Evolutionary conservation across 2,113 vertebrate species (phyloP).

Genomic region (Tichodroma muraria): DNA sequence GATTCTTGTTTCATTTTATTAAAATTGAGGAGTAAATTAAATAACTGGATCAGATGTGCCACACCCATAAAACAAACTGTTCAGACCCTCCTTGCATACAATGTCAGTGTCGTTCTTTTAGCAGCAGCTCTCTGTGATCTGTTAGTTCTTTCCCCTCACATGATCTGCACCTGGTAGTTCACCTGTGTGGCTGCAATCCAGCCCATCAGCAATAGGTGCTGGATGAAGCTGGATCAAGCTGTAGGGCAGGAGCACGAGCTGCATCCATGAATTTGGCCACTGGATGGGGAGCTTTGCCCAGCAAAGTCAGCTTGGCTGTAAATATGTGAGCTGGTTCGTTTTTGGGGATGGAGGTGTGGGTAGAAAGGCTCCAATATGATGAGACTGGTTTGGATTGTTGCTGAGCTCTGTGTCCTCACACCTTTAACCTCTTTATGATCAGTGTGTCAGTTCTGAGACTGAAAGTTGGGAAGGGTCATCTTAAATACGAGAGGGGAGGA

Average conservation of each 20-base stretch:
- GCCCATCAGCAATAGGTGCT: fast-evolving
- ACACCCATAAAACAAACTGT: background rate
- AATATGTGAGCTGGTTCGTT: background rate
- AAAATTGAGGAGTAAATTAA: background rate
- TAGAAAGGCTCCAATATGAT: background rate
- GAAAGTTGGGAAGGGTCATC: background rate
- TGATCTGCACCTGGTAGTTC: background rate
- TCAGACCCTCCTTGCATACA: background rate
- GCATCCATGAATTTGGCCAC: background rate
- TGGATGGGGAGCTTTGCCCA: conserved; percentile 37
- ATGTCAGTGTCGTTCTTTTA: background rate
- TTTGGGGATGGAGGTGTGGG: background rate
- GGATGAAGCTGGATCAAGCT: fast-evolving
- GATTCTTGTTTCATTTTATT: background rate
- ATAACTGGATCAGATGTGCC: background rate
- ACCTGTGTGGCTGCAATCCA: background rate
- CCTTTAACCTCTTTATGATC: background rate
- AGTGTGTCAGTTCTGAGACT: background rate
- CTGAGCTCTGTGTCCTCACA: background rate
- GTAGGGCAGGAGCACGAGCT: background rate
- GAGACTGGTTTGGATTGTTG: background rate
- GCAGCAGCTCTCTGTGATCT: background rate
- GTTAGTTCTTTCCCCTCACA: background rate
- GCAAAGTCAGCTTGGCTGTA: background rate
- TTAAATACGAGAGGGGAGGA: background rate